phyloP scores from a whole-genome alignment of 2,113 vertebrate species.

The Alligator sinensis region DNA sequence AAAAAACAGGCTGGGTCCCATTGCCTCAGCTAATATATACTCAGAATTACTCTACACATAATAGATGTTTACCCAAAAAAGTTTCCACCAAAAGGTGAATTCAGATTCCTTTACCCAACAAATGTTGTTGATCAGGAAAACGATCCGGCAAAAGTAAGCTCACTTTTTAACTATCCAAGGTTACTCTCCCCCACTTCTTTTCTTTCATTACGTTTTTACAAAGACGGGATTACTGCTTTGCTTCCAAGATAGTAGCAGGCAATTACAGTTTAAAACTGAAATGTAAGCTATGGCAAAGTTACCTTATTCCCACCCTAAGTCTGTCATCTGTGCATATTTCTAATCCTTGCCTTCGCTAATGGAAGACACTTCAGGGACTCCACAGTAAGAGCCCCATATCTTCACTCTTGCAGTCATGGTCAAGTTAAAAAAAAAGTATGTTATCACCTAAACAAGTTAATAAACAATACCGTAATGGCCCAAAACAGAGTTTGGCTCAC shows the following conservation, averaged over 20 bases:
- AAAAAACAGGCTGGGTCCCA: background rate
- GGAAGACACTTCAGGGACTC: background rate
- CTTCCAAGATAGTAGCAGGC: background rate
- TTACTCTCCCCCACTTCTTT: background rate
- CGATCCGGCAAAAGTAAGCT: background rate
- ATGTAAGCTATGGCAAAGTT: background rate
- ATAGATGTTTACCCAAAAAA: too few relatives aligned
- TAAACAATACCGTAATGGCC: background rate
- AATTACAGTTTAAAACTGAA: background rate
- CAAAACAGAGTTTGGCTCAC: background rate
- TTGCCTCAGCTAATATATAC: background rate
- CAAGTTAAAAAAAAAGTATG: background rate
- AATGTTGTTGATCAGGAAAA: background rate
- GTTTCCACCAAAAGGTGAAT: too few relatives aligned
- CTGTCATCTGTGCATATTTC: background rate
- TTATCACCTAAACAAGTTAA: background rate
- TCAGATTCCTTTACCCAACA: background rate
- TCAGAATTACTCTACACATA: background rate
- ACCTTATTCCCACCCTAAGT: fast-evolving
- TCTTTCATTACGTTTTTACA: background rate
- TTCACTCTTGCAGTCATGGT: background rate
- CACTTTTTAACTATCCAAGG: background rate
- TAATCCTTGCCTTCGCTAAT: background rate
- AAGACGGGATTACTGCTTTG: fast-evolving
- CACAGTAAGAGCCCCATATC: background rate